Base-by-base conservation (phyloP, 2,888 invertebrate genomes). In the Microctonus brassicae region DNA sequence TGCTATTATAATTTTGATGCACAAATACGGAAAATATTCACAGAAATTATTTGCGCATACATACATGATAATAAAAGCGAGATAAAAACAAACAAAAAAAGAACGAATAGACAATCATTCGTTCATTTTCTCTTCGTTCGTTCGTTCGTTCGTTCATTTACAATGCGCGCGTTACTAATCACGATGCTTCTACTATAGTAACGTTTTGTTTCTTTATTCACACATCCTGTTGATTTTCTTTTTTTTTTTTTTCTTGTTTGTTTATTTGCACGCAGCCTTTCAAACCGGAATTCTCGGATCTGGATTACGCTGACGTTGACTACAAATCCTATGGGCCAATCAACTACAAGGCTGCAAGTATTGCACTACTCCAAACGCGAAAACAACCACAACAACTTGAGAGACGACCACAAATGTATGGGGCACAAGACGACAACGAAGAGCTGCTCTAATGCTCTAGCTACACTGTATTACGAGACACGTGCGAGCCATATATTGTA, bases 271-370 rank as follows among this genome's bases (percentile, higher is more conserved):
- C 42, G 58, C 91, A 96, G 96, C 94, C 96, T 77, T 93, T 93
- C 89, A 91, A 91, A 88, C 93, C 95, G 77, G 93, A 94, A 84
- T 90, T 90, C 83, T 90, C 91, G 87, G 96, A 96, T 88, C 90
- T 96, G 88, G 94, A 95, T 84, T 96, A 96, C 88, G 96, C 96
- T 74, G 96, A 96, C 88, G 94, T 95, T 81, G 96, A 96, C 88
- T 93, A 95, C 88, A 93, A 94, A 85, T 94, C 94, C 82, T 96
- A 96, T 88, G 96, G 96, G 78, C 96, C 96, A 61, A 96, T 96
- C 86, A 95, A 96, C 89, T 96, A 96, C 89, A 96, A 96, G 86
- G 94, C 94, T 75, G 96, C 96, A 72, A 96, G 95, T 42, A 91
- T 95, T 81, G 87, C 86, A 65, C 80, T 87, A 24, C 79, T 87